phyloP scores from a whole-genome alignment of 2,888 invertebrate genomes.

The Onchidella celtica region DNA sequence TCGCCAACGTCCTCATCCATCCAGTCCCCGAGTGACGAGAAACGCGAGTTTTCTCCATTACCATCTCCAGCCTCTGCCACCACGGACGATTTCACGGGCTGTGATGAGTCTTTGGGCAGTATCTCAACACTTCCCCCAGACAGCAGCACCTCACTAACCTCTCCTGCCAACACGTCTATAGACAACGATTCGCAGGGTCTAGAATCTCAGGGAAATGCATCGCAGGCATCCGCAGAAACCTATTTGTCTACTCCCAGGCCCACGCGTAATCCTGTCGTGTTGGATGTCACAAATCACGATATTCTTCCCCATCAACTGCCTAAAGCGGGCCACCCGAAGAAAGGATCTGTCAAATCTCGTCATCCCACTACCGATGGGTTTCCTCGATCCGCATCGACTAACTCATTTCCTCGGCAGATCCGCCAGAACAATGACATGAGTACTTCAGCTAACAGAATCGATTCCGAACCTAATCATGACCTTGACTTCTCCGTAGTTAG shows the following conservation, averaged over 20 bases:
- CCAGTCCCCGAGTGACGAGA: conserved; percentile 16
- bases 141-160: not conserved
- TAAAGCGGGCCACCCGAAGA: not conserved
- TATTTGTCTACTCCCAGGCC: not conserved
- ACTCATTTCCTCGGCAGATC: not conserved
- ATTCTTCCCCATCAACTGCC: not conserved
- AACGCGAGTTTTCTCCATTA: conserved; percentile 22
- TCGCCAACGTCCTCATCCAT: conserved; percentile 20
- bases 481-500: conserved; percentile 13
- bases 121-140: not conserved
- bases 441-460: not conserved
- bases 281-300: not conserved
- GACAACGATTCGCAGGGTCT: not conserved
- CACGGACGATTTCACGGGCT: conserved; percentile 22
- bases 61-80: conserved; percentile 29
- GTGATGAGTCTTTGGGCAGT: not conserved
- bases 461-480: not conserved
- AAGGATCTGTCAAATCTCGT: not conserved
- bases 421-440: not conserved
- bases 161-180: not conserved
- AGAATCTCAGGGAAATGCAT: not conserved
- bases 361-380: not conserved
- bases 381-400: not conserved
- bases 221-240: not conserved
- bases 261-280: not conserved